Conservation (phyloP, 2,113 vertebrate genomes). For the Calcarius ornatus region DNA sequence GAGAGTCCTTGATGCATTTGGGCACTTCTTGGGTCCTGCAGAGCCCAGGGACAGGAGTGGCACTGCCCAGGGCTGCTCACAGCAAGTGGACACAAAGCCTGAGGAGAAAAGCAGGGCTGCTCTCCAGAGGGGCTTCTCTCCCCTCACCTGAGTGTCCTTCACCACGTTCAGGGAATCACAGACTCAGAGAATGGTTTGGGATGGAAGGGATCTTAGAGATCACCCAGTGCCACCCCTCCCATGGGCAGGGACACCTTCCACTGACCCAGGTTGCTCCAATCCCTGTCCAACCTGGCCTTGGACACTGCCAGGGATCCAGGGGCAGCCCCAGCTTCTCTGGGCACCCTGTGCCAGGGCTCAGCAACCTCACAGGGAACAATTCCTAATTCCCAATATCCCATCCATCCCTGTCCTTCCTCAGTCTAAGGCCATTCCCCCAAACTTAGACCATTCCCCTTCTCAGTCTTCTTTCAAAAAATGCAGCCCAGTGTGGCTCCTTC, state of each 20-base stretch:
- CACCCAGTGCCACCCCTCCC: rapidly evolving
- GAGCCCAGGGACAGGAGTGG: neutral
- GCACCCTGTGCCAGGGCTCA: neutral
- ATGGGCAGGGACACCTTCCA: neutral
- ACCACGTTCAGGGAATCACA: neutral
- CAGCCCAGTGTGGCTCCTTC: neutral
- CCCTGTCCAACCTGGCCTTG: rapidly evolving
- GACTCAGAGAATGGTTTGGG: neutral
- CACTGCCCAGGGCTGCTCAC: neutral
- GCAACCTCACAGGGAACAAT: rapidly evolving
- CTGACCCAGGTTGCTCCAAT: rapidly evolving
- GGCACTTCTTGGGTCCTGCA: neutral
- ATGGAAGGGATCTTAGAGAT: neutral
- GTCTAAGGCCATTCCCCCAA: neutral
- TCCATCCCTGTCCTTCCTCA: neutral
- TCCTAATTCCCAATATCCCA: neutral
- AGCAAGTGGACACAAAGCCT: neutral
- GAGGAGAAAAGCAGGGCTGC: neutral
- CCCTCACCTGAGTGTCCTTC: neutral
- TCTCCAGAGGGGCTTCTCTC: neutral
- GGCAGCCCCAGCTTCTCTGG: neutral
- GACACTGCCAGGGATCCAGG: neutral
- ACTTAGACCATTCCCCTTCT: neutral
- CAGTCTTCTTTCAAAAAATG: neutral
- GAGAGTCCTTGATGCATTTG: neutral